A percentile compares a stretch with the other conserved stretches of the same genome.
Conservation (phyloP, 1,140 invertebrate species). For the Polyergus mexicanus region DNA sequence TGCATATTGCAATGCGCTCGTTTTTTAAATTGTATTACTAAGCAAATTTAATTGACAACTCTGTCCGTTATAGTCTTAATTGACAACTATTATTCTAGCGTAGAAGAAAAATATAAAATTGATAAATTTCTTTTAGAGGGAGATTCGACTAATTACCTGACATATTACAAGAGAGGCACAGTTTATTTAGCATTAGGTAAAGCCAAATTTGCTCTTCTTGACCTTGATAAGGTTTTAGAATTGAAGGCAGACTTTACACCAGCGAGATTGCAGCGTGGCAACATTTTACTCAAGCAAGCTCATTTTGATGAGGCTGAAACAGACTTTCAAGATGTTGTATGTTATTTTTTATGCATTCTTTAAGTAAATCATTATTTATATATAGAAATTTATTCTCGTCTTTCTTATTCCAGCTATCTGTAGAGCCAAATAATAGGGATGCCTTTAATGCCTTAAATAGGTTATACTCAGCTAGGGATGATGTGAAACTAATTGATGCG, state of each 20-base stretch:
- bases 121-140: slow-evolving; percentile 90
- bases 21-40: neutral
- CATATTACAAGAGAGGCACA: slow-evolving; percentile 97
- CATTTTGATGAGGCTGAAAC: slow-evolving; percentile 93
- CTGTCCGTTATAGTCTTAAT: no score
- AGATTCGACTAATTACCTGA: slow-evolving; percentile 98
- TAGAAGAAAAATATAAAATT: no score
- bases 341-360: slow-evolving; percentile 80
- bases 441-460: slow-evolving; percentile 89
- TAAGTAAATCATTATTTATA: neutral
- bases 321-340: slow-evolving; percentile 95
- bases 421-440: slow-evolving; percentile 93
- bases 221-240: slow-evolving; percentile 96
- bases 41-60: neutral
- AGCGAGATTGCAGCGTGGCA: slow-evolving; percentile 95
- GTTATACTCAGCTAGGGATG: slow-evolving; percentile 89
- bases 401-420: slow-evolving; percentile 88
- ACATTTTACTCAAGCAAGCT: slow-evolving; percentile 96
- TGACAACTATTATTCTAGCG: neutral
- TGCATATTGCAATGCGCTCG: neutral
- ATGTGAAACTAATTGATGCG: slow-evolving; percentile 88
- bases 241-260: slow-evolving; percentile 97
- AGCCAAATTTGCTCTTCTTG: slow-evolving; percentile 97
- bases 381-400: neutral
- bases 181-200: slow-evolving; percentile 98